Evolutionary conservation across 2,113 vertebrate species (phyloP).

Genomic region (Indicator indicator): DNA sequence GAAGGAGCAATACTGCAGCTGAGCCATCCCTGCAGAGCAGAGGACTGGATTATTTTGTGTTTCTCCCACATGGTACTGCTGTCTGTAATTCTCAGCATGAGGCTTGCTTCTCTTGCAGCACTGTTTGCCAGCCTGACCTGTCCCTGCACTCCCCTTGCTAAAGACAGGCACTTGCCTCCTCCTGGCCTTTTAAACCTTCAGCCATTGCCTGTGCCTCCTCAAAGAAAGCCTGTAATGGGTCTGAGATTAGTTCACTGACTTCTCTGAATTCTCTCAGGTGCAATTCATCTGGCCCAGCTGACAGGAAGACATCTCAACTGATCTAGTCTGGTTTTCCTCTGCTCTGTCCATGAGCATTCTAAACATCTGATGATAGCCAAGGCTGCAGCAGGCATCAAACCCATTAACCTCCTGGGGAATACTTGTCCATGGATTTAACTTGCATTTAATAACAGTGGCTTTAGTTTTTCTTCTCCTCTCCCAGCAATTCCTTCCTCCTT

Average conservation of each 20-base stretch:
- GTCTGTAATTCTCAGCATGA: background rate
- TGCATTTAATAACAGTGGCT: background rate
- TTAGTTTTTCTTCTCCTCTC: background rate
- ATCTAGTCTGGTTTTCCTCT: constrained; percentile 44
- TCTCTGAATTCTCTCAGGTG: constrained; percentile 49
- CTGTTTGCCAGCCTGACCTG: background rate
- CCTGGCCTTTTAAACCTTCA: background rate
- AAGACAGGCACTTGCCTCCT: background rate
- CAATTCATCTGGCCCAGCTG: constrained; percentile 37
- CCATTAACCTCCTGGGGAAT: background rate
- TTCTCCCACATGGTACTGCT: background rate
- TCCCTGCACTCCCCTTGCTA: background rate
- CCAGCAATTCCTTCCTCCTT: background rate
- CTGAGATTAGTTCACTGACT: constrained; percentile 20
- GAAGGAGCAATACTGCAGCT: background rate
- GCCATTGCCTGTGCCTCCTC: background rate
- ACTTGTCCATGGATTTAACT: background rate
- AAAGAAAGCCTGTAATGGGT: constrained; percentile 12
- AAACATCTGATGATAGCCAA: background rate
- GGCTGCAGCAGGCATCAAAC: background rate
- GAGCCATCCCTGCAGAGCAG: background rate
- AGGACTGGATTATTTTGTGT: background rate
- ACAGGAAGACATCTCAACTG: background rate
- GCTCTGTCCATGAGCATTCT: background rate
- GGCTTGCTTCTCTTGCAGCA: background rate